phyloP scores from a whole-genome alignment of 2,113 vertebrate species.

The Pterocles orientalis region DNA sequence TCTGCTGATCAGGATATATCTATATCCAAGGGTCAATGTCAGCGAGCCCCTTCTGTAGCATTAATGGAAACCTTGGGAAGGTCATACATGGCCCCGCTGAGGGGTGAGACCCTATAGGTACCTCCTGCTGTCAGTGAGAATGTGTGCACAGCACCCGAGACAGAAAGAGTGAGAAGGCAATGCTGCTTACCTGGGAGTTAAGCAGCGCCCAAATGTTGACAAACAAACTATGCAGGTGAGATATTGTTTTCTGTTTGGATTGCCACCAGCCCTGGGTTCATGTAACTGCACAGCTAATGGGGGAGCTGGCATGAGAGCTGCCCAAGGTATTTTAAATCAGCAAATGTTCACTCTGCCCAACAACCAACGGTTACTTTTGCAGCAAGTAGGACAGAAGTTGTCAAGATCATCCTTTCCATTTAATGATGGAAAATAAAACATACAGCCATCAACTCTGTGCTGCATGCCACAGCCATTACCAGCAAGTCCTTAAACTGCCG shows the following conservation, averaged over 20 bases:
- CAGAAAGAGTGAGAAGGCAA: background rate
- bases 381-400: background rate
- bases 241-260: background rate
- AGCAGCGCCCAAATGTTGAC: background rate
- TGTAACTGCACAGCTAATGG: background rate
- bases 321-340: background rate
- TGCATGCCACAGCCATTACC: background rate
- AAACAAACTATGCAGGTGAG: background rate
- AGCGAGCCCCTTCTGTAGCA: background rate
- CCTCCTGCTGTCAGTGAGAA: background rate
- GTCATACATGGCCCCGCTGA: background rate
- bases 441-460: background rate
- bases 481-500: background rate
- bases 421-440: background rate
- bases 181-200: background rate
- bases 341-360: background rate
- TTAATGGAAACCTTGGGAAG: background rate
- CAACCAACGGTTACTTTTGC: background rate
- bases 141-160: rapidly evolving
- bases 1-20: background rate
- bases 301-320: background rate
- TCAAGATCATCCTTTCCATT: background rate
- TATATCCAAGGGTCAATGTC: background rate
- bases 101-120: background rate
- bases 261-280: background rate